These are phyloP conservation scores for Tichodroma muraria DNA, from an alignment of 2,113 vertebrate genomes.

Conservation along the genomic window DNA sequence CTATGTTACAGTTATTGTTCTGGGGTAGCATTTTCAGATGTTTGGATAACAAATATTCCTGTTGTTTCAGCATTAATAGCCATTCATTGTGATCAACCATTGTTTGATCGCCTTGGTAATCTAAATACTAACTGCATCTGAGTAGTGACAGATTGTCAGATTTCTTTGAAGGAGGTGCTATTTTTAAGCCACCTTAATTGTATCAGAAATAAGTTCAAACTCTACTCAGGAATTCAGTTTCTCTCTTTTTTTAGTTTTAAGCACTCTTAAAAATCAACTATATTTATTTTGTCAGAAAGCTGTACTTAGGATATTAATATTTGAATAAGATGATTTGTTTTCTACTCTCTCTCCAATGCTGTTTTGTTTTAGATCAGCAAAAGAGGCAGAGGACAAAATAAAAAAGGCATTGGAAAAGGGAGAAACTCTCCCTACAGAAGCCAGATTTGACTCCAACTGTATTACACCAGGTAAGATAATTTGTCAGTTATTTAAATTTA, in stretches of 20 bases:
- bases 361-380: conserved; percentile 83
- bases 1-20: not conserved
- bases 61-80: not conserved
- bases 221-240: not conserved
- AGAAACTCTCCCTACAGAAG: conserved; percentile 90
- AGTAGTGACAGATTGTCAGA: not conserved
- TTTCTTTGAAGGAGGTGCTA: not conserved
- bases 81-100: not conserved
- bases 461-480: conserved; percentile 89
- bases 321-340: not conserved
- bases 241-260: not conserved
- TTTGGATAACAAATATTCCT: not conserved
- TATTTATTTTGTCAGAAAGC: not conserved
- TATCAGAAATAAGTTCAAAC: not conserved
- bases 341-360: not conserved
- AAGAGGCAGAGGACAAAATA: conserved; percentile 98
- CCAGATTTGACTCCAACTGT: conserved; percentile 97
- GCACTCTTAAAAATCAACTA: not conserved
- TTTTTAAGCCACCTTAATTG: not conserved
- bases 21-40: not conserved
- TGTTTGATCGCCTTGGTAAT: not conserved
- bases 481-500: not conserved
- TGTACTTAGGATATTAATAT: not conserved
- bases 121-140: not conserved
- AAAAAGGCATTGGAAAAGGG: conserved; percentile 98